Base-by-base conservation (phyloP, 2,113 vertebrate species). In the Anarrhichthys ocellatus region DNA sequence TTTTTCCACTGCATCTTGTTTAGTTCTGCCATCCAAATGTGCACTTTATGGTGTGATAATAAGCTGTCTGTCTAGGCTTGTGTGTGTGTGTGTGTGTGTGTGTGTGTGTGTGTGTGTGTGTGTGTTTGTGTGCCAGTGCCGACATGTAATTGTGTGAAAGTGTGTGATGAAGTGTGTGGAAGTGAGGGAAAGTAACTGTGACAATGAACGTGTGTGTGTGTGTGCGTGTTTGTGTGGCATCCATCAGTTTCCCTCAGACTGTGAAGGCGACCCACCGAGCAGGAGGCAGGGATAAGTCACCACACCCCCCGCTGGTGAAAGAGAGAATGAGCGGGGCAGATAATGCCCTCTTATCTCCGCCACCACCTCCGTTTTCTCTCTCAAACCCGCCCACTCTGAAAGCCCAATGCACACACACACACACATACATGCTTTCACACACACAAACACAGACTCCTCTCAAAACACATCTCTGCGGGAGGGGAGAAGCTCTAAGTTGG, bases 321-420 rank as follows among this genome's bases (percentile, higher is more conserved):
- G 81, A 83, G 75, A 86, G 91, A 93, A 89, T 90, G 89, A 94
- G 91, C 83, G 76, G 86, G 83, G 90, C 73, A 89, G 87, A 94
- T 93, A 92, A 93, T 90, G 87, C 86, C 85, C 81, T 82, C 83
- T 92, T 90, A 92, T 92, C 93, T 81, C 29, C 68, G 76, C 62
- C 75, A 54, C 64, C 63, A 72, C 58, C 73, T 70, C 80, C 76
- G 5, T 73, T 78, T 73, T 59, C 67, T 64, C 66, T 46, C 80
- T 63, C 71, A 38, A 80, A 75, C 77, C 44, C 63, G 14, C 75
- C 81, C 80, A 64, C 65, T 61, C 52, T 9, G 5, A 65, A 59
- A 82, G 29, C 14, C 58, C 29, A 62, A 56, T 22, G 65, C 75
- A 68, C 59, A 58, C 54, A 58, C 10, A 34, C 34, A 68, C 34